Conservation (phyloP, 2,113 vertebrate genomes). For the Cephalopholis sonnerati region DNA sequence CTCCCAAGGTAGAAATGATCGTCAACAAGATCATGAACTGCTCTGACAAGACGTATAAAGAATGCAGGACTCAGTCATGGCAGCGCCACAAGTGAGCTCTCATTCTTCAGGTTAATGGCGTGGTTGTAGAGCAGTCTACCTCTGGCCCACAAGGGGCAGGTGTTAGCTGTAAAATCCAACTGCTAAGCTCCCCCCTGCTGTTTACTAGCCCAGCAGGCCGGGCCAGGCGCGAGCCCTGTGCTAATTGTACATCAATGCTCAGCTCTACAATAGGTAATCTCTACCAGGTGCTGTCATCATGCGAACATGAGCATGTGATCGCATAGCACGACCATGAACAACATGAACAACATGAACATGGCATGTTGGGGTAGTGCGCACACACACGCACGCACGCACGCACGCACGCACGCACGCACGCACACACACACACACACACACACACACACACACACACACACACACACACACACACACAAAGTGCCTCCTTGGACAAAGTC, state of each 20-base stretch:
- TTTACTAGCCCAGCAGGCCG: conserved; percentile 60
- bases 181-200: conserved; percentile 60
- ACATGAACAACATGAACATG: background rate
- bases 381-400: conserved; percentile 10
- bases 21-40: background rate
- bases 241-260: conserved; percentile 53
- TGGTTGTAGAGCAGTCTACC: conserved; percentile 37
- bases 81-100: conserved; percentile 12
- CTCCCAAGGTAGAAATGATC: conserved; percentile 35
- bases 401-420: background rate
- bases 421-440: conserved; percentile 16
- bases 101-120: conserved; percentile 47
- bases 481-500: conserved; percentile 36
- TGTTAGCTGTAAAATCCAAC: conserved; percentile 68
- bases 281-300: conserved; percentile 69
- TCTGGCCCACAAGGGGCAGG: conserved; percentile 60
- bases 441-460: conserved; percentile 5
- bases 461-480: conserved; percentile 1
- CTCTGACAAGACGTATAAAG: conserved; percentile 52
- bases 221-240: conserved; percentile 31
- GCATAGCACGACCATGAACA: background rate
- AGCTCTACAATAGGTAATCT: conserved; percentile 53
- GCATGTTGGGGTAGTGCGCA: conserved; percentile 4
- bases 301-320: conserved; percentile 11
- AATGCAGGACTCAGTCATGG: conserved; percentile 36